Conservation (phyloP, 2,113 vertebrate species). For the Pholis gunnellus region DNA sequence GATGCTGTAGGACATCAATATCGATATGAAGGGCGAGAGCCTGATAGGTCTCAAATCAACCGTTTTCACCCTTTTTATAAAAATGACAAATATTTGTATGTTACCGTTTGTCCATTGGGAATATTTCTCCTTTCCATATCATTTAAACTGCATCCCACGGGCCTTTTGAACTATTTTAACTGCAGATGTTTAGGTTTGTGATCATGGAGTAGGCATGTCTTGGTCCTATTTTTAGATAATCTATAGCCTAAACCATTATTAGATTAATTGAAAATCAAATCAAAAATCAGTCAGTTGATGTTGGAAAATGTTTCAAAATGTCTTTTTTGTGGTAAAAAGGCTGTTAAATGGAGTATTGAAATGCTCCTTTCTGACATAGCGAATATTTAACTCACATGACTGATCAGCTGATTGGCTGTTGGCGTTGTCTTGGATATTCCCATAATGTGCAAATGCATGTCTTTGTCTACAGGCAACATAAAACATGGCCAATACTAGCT, state of each 20-base stretch:
- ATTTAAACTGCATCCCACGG: background rate
- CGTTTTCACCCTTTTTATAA: constrained; percentile 25
- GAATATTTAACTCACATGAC: too few species aligned
- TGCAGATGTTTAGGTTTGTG: background rate
- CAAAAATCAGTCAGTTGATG: too few species aligned
- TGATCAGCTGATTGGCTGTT: too few species aligned
- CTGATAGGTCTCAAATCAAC: constrained; percentile 65
- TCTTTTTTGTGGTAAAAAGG: background rate
- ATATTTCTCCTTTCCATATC: background rate
- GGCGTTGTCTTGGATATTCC: too few species aligned
- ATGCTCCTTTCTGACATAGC: too few species aligned
- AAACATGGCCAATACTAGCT: too few species aligned
- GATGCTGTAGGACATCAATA: constrained; percentile 20
- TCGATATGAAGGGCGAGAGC: constrained; percentile 20
- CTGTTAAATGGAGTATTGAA: too few species aligned
- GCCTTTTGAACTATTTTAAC: background rate
- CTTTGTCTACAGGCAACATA: background rate
- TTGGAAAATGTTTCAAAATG: background rate
- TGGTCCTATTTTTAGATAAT: background rate
- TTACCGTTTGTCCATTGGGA: background rate
- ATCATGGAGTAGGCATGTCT: background rate
- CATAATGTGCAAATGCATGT: background rate
- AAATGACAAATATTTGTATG: constrained; percentile 23
- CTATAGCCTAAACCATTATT: background rate
- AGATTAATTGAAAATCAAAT: background rate